These are phyloP conservation scores for Poeciliopsis infans DNA, from an alignment of 2,797 vertebrate species.

Conservation along the genomic window DNA sequence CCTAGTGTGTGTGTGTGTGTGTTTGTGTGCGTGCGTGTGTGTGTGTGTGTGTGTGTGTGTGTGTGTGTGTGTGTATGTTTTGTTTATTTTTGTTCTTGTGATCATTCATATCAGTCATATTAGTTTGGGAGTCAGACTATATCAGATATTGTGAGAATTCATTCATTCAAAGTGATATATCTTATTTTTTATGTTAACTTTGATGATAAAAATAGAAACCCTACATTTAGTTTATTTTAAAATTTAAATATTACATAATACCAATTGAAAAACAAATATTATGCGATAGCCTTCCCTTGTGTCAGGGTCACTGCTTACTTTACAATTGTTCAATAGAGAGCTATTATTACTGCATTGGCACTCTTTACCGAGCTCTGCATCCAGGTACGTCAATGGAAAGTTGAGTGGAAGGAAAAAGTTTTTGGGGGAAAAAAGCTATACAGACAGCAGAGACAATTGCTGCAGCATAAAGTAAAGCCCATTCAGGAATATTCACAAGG, in stretches of 20 bases:
- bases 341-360: neutral
- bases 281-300: neutral
- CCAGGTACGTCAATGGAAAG: neutral
- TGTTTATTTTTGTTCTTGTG: neutral
- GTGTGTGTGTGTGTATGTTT: neutral
- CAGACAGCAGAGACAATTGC: neutral
- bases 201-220: neutral
- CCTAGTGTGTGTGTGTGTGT: slow-evolving; percentile 23
- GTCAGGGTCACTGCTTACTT: neutral
- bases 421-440: neutral
- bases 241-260: neutral
- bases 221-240: neutral
- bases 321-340: neutral
- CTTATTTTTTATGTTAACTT: neutral
- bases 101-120: slow-evolving; percentile 14
- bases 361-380: neutral
- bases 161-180: neutral
- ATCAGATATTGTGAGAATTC: neutral
- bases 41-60: slow-evolving; percentile 13
- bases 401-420: neutral
- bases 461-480: neutral
- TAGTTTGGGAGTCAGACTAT: neutral
- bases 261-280: neutral
- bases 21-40: slow-evolving; percentile 14
- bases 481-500: neutral